Evolutionary conservation across 2,113 vertebrate species (phyloP), one percentile per base, ranked within the genome.

Genomic region (Daubentonia madagascariensis): DNA sequence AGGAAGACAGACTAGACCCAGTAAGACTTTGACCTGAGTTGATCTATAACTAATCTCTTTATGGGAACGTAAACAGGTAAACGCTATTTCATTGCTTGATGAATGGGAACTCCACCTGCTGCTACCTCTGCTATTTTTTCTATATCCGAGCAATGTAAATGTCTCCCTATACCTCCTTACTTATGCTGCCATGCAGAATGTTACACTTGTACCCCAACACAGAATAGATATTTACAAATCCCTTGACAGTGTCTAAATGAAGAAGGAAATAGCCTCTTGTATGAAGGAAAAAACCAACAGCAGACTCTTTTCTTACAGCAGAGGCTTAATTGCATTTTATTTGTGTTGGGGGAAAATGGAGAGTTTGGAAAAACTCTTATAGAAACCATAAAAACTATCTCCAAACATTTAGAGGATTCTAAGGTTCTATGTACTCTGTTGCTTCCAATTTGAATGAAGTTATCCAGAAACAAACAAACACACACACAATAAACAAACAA

Each of bases 401-500:
- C 84, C 73, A 95, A 92, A 92, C n/a, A 65, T 54, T 93, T 81
- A 86, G 54, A 89, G 73, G 2, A 89, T 92, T 92, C 75, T 86
- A 91, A 52, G 35, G 73, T n/a, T 89, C 28, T 63, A 61, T 63
- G 37, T 35, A 57, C 37, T 92, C 48, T 89, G 32, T 37, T 78
- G 52, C 32, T 86, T 89, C 23, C 1, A 92, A 52, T 7, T 67
- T 5, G 25, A 76, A 35, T 91, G 85, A 91, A 89, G 61, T 78
- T 54, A 73, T 63, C 30, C 28, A 92, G 54, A 89, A 89, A 89
- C 11, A 95, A 96, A 54, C 67, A 91, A 91, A 72, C 4, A 52
- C 67, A 72, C 5, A 35, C 78, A 68, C 10, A 88, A n/a, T 18
- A 88, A 45, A 63, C n/a, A 76, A 85, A 87, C 28, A 94, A 65